Conservation (phyloP, 2,113 vertebrate genomes). For the Podarcis raffonei region DNA sequence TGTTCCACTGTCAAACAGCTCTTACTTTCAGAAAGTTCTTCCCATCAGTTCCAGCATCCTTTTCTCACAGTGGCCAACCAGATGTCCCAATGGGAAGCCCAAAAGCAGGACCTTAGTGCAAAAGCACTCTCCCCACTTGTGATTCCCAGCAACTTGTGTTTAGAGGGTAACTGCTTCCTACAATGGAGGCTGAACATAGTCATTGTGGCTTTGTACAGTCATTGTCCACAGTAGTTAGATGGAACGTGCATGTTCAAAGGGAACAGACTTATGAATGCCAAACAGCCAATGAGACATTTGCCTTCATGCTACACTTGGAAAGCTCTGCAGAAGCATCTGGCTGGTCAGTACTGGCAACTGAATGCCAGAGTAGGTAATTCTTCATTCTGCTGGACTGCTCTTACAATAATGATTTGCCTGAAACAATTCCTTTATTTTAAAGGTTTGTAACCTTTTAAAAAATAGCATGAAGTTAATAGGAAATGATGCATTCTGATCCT, state of each 20-base stretch:
- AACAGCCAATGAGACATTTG: background rate
- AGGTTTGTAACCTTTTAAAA: background rate
- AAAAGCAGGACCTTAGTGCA: too few species aligned
- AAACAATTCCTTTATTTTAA: background rate
- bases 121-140: too few species aligned
- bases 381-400: background rate
- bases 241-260: background rate
- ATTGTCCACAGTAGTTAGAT: background rate
- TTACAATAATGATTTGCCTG: background rate
- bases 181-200: too few species aligned
- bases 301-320: background rate
- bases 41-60: too few species aligned
- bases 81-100: too few species aligned
- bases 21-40: too few species aligned
- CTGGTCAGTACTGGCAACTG: background rate
- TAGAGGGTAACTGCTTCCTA: too few species aligned
- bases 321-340: background rate
- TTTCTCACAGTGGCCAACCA: too few species aligned
- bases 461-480: background rate
- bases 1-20: too few species aligned
- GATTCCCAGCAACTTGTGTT: too few species aligned
- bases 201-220: background rate
- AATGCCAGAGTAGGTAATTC: background rate
- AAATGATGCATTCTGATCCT: background rate
- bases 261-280: background rate